phyloP scores from a whole-genome alignment of 2,888 invertebrate genomes.

The Leptinotarsa juncta region DNA sequence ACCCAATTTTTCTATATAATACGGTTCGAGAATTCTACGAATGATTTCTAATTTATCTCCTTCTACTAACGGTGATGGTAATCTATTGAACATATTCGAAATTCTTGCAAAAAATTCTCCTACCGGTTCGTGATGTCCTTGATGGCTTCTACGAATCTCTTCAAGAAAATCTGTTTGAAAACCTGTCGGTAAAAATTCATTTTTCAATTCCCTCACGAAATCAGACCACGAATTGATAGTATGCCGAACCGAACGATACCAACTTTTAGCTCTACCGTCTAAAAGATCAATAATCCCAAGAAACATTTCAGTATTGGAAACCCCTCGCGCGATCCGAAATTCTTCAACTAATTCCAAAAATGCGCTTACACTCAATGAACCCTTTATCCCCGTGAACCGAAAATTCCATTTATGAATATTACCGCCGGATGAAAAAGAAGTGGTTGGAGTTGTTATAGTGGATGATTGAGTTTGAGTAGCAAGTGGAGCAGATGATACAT shows the following conservation, averaged over 20 bases:
- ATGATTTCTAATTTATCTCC: not conserved
- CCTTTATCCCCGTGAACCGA: not conserved
- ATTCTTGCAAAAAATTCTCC: not conserved
- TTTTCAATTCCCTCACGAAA: not conserved
- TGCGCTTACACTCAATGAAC: not conserved
- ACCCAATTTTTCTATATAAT: slow-evolving; percentile 3
- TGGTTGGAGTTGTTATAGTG: not conserved
- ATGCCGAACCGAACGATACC: not conserved
- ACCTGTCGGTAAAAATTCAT: not conserved
- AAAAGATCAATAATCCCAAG: not conserved
- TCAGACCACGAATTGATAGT: not conserved
- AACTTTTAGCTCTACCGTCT: not conserved
- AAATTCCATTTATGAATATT: not conserved
- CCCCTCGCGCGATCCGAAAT: not conserved
- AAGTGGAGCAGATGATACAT: not conserved
- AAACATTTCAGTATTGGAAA: not conserved
- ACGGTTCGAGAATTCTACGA: not conserved
- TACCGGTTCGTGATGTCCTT: not conserved
- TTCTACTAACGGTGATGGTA: not conserved
- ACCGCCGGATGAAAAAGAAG: not conserved
- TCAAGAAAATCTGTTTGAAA: slow-evolving; percentile 3
- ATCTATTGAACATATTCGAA: slow-evolving; percentile 13
- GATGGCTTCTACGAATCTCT: slow-evolving; percentile 3
- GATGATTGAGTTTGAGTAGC: not conserved
- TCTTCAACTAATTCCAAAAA: slow-evolving; percentile 10